phyloP scores from a whole-genome alignment of 1,140 invertebrate genomes.

The Antheraea pernyi region DNA sequence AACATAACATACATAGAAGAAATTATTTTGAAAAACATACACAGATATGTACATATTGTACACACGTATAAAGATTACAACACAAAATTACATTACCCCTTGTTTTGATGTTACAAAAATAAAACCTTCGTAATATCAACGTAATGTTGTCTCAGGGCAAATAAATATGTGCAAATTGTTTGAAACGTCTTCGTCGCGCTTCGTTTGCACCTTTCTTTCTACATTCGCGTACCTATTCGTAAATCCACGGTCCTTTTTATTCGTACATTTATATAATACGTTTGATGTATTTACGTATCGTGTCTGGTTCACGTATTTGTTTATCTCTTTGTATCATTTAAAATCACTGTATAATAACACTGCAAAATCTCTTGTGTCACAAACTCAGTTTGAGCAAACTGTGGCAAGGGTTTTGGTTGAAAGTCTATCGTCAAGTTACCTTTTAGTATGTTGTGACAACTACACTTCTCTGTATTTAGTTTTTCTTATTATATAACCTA shows the following conservation, averaged over 20 bases:
- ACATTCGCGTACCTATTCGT: background rate
- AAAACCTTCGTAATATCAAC: background rate
- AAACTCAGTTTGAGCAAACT: too few relatives aligned
- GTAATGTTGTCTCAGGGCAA: background rate
- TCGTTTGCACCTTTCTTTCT: background rate
- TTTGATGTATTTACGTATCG: background rate
- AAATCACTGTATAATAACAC: too few relatives aligned
- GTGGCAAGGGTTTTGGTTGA: too few relatives aligned
- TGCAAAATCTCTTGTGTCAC: too few relatives aligned
- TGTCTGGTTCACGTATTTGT: background rate
- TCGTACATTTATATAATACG: background rate
- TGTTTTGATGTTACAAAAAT: background rate
- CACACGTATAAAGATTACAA: background rate
- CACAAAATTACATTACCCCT: background rate
- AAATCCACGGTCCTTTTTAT: background rate
- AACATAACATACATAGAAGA: too few relatives aligned
- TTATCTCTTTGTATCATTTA: background rate
- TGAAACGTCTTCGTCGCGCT: constrained; percentile 1
- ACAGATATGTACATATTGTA: background rate
- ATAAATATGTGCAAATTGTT: constrained; percentile 5
- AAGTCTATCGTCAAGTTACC: too few relatives aligned
- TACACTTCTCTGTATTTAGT: too few relatives aligned
- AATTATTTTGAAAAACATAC: too few relatives aligned
- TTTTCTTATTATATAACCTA: too few relatives aligned
- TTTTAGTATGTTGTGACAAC: too few relatives aligned